Evolutionary conservation across 1,140 invertebrate genomes (phyloP), one percentile per base, ranked within the genome.

Genomic region (Lutraria rhynchaena): DNA sequence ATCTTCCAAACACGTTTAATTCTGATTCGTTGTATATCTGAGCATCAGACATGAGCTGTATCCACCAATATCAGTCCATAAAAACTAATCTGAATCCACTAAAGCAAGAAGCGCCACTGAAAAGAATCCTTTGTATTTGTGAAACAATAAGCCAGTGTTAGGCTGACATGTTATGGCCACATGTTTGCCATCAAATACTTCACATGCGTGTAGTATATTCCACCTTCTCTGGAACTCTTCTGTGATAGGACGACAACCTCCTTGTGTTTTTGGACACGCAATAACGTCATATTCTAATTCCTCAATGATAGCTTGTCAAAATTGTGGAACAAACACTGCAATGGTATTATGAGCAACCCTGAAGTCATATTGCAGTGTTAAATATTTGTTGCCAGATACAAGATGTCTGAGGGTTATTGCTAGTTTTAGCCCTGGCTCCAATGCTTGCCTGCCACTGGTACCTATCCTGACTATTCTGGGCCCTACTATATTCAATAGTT

Each of bases 321-420:
- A 49, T 63, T 82, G 65, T 19, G 63, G 55, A 4, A 83, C 53
- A 33, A 81, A 37, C 3, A 55, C 3, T 17, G 44, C 27, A 11
- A 81, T 74, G 0, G 82, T 81, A 49, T 73, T 83, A 11, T n/a
- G 44, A 0, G 57, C 57, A 4, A 74, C 57, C 37, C 77, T 51
- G 35, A 73, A 83, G 31, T 58, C 41, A 60, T 67, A 83, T 46
- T 35, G 27, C 35, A 83, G 35, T 27, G 37, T 24, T n/a, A 5
- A n/a, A 22, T 76, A 76, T 5, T 24, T 61, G 41, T 67, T 49
- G 3, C 57, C 58, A 3, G 69, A 67, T 29, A 27, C 51, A 1
- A 73, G 7, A 69, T 41, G 31, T 3, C 53, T 1, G 27, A 82
- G 1, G 9, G 81, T 83, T 3, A 78, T 24, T 3, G 65, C 82